Base-by-base conservation (phyloP, 92 coral and sea anemone species). In the Diadumene lineata region DNA sequence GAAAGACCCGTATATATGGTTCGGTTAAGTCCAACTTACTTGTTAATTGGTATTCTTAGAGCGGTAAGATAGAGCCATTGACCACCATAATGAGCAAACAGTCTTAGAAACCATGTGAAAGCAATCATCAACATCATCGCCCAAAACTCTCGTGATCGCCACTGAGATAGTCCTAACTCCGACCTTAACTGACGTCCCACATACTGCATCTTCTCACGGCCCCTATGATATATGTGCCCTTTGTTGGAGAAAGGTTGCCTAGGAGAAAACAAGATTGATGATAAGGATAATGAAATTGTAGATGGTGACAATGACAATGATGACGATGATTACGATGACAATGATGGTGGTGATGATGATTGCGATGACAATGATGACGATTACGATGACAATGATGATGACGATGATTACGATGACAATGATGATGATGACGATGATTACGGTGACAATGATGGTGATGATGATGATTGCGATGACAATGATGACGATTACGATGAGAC, bases 71-170 rank as follows among this genome's bases (percentile, higher is more conserved):
- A 92, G 75, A 92, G 56, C 98, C 98, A 94, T 77, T 94, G 98
- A 3, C 97, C 97, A 19, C 98, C 98, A 78, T 94, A 94, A 78
- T 94, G 98, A 26, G 97, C 31, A 74, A 92, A 94, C 64, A 94
- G 89, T 60, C 98, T 81, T 16, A 94, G 75, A 86, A 92, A 94
- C 98, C 97, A 94, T 7, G 98, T 94, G 38, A 94, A 82, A 44
- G 92, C 93, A 44, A 94, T 88, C 84, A 94, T 90, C 69, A 94
- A 74, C 79, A 94, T 72, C 97, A 94, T 94, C 80, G 98, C 98
- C 98, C 98, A 94, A 69, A 92, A 94, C 76, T 94, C 98, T 15
- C 98, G 90, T 28, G 98, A 94, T 60, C 98, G 81, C 98, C 98
- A 94, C 60, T 94, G 98, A 7, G 98, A 94, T 28, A 94, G 94